Conservation (phyloP, 2,888 invertebrate species). For the Furcula furcula region DNA sequence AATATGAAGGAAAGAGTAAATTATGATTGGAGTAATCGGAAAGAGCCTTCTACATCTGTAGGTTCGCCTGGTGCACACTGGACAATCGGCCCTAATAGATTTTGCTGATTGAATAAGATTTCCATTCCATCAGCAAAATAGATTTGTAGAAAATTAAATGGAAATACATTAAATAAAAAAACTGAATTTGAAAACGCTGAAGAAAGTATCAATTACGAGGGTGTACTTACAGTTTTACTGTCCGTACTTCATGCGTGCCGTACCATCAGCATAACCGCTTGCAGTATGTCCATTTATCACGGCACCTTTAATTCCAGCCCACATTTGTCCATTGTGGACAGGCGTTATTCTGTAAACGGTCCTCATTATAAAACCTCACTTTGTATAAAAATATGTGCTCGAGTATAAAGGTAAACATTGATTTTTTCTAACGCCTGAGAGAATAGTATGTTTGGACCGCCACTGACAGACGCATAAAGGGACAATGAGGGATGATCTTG, state of each 20-base stretch:
- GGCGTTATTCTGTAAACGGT: slow-evolving; percentile 79
- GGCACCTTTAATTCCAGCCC: slow-evolving; percentile 67
- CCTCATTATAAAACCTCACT: slow-evolving; percentile 75
- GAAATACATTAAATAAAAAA: too few relatives aligned
- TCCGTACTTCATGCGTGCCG: slow-evolving; percentile 35
- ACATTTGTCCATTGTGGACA: slow-evolving; percentile 68
- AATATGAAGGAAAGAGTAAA: too few relatives aligned
- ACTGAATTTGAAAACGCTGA: too few relatives aligned
- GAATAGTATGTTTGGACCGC: slow-evolving; percentile 74
- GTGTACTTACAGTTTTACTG: too few relatives aligned
- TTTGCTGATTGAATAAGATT: too few relatives aligned
- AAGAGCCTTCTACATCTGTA: too few relatives aligned
- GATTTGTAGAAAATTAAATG: too few relatives aligned
- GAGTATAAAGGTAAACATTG: slow-evolving; percentile 80
- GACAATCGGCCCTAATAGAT: too few relatives aligned
- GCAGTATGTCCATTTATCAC: slow-evolving; percentile 58
- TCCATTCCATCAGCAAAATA: too few relatives aligned
- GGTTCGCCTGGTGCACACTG: too few relatives aligned
- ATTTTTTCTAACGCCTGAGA: slow-evolving; percentile 69
- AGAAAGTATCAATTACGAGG: too few relatives aligned
- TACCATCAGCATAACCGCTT: slow-evolving; percentile 26
- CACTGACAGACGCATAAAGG: slow-evolving; percentile 71
- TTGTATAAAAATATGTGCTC: slow-evolving; percentile 79
- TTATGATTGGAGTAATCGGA: too few relatives aligned
- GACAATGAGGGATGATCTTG: slow-evolving; percentile 68